Conservation (phyloP, 2,113 vertebrate genomes). For the Aphelocoma coerulescens region DNA sequence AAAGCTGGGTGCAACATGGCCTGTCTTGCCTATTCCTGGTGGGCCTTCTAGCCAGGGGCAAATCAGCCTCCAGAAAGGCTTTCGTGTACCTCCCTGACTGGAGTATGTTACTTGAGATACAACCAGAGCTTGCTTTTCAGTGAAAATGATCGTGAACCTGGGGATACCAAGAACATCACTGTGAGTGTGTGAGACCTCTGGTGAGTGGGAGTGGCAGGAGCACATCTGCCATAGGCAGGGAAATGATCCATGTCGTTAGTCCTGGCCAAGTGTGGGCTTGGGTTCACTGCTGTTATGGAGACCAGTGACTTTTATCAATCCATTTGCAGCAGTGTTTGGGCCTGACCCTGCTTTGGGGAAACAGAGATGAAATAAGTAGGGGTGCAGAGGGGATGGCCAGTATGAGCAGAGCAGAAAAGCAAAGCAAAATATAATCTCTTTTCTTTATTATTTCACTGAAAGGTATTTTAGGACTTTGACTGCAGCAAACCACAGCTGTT, state of each 20-base stretch:
- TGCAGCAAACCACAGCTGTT: background rate
- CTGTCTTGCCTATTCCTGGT: background rate
- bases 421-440: background rate
- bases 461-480: background rate
- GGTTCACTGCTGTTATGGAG: background rate
- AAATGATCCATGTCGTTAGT: background rate
- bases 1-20: rapidly evolving
- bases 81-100: background rate
- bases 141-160: background rate
- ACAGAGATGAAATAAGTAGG: background rate
- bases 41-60: background rate
- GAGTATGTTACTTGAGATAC: background rate
- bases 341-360: background rate
- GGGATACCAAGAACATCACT: rapidly evolving
- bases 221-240: background rate
- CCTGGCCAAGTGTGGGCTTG: background rate
- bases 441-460: background rate
- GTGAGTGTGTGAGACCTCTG: rapidly evolving
- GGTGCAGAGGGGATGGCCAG: too few relatives aligned
- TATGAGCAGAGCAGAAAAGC: background rate
- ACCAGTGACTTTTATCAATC: background rate
- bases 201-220: background rate
- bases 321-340: background rate
- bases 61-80: background rate
- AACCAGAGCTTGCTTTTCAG: rapidly evolving